These are phyloP conservation scores for Microctonus hyperodae DNA, from an alignment of 2,888 invertebrate genomes.

Conservation along the genomic window DNA sequence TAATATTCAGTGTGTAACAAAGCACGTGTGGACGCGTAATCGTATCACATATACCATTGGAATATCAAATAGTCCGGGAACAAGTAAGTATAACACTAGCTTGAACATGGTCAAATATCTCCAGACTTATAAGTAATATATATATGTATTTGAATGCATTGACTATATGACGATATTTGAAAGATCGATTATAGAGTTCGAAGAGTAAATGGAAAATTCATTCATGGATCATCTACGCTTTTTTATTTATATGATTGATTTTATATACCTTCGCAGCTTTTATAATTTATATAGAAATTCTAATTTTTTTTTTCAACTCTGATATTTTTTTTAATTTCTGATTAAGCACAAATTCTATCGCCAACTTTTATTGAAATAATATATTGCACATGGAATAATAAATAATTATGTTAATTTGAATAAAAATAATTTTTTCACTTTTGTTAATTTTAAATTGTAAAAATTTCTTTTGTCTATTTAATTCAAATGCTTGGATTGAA, in stretches of 20 bases:
- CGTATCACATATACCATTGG: constrained; percentile 25
- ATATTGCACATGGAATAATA: too few relatives aligned
- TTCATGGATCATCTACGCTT: constrained; percentile 8
- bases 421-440: too few relatives aligned
- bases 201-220: constrained; percentile 16
- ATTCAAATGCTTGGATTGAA: too few relatives aligned
- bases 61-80: constrained; percentile 11
- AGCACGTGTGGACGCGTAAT: constrained; percentile 34
- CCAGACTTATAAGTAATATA: neutral
- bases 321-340: too few relatives aligned
- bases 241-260: neutral
- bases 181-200: constrained; percentile 4
- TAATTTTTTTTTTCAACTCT: too few relatives aligned
- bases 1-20: constrained; percentile 23
- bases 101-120: constrained; percentile 29
- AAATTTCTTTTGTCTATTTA: too few relatives aligned
- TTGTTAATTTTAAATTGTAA: too few relatives aligned
- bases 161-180: neutral
- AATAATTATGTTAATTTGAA: too few relatives aligned
- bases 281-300: too few relatives aligned
- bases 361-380: too few relatives aligned
- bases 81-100: constrained; percentile 23
- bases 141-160: neutral
- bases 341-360: too few relatives aligned
- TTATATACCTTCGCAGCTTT: too few relatives aligned